Evolutionary conservation across 2,797 vertebrate species (phyloP).

Genomic region (Trachops cirrhosus): DNA sequence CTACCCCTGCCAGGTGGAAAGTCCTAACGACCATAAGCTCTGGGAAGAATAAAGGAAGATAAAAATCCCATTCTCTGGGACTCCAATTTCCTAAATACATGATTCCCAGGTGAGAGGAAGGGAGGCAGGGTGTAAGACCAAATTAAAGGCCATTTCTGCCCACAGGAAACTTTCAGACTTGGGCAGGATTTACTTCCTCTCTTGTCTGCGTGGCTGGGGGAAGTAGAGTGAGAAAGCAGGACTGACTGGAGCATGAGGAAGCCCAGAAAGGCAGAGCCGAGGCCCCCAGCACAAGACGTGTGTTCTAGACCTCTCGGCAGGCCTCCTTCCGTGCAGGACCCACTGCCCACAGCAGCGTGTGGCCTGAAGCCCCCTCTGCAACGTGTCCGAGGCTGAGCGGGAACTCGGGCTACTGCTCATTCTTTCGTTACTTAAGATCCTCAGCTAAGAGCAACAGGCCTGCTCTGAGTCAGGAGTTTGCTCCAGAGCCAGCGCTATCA

Average conservation of each 20-base stretch:
- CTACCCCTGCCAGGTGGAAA: not conserved
- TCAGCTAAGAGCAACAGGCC: not conserved
- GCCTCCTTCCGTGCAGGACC: not conserved
- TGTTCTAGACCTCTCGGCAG: not conserved
- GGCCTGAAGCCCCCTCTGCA: not conserved
- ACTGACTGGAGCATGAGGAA: not conserved
- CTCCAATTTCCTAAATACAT: not conserved
- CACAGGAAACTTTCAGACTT: not conserved
- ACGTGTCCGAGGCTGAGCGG: not conserved
- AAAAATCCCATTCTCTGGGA: not conserved
- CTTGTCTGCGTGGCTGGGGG: not conserved
- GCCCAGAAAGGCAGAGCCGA: not conserved
- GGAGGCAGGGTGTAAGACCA: accelerated
- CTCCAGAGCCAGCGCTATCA: not conserved
- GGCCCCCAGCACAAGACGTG: not conserved
- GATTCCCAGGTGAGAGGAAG: not conserved
- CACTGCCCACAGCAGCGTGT: not conserved
- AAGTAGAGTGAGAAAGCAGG: not conserved
- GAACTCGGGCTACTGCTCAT: not conserved
- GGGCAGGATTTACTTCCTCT: not conserved
- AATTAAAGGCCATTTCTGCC: not conserved
- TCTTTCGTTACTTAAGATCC: not conserved
- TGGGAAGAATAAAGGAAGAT: not conserved
- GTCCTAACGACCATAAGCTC: not conserved
- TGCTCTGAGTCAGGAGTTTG: not conserved